Evolutionary conservation across 2,888 invertebrate genomes (phyloP).

Genomic region (Junonia oenone): DNA sequence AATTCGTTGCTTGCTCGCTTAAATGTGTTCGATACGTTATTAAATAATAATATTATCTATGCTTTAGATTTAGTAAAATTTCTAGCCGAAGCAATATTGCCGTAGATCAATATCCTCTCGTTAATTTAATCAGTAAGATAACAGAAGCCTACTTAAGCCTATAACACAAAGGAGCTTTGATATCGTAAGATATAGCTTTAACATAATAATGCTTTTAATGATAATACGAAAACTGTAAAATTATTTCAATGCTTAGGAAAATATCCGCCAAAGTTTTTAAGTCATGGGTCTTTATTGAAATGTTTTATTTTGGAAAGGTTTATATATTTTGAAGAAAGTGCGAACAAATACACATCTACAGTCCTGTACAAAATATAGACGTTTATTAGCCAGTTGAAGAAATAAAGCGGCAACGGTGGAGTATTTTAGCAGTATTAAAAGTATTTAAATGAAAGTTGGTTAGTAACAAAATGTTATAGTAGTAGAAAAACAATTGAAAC

Average conservation of each 20-base stretch:
- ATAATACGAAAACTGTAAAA: neutral
- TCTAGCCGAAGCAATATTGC: neutral
- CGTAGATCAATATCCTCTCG: neutral
- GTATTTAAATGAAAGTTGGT: too few species aligned
- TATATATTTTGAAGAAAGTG: too few species aligned
- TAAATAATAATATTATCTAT: neutral
- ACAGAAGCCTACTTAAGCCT: neutral
- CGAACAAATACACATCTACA: too few species aligned
- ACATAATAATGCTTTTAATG: neutral
- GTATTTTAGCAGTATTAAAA: too few species aligned
- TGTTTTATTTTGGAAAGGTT: too few species aligned
- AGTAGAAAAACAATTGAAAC: too few species aligned
- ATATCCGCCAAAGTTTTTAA: too few species aligned
- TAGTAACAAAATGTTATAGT: too few species aligned
- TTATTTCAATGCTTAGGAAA: neutral
- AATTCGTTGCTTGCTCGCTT: neutral
- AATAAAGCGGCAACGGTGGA: too few species aligned
- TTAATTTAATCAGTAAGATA: neutral
- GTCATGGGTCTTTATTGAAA: too few species aligned
- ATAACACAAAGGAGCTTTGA: neutral
- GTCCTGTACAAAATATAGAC: too few species aligned
- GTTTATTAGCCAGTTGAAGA: too few species aligned
- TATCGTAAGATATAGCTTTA: neutral
- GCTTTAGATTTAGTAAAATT: neutral
- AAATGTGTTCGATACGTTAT: neutral